Conservation (phyloP, 1,140 invertebrate genomes). For the Leptoteleia sp. region DNA sequence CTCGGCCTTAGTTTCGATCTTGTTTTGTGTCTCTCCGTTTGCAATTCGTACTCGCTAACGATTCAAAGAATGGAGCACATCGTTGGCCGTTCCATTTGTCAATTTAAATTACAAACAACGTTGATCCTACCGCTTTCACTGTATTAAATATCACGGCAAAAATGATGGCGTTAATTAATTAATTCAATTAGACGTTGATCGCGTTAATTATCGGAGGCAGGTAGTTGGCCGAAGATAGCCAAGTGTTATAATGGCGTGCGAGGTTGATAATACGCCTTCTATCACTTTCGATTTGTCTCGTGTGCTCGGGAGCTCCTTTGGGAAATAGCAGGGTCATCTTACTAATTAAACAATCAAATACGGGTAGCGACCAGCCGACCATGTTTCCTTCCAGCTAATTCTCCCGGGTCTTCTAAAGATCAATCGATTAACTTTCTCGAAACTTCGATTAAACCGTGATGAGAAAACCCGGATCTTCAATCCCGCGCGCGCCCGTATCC, state of each 20-base stretch:
- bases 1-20: conserved; percentile 61
- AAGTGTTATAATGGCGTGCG: conserved; percentile 61
- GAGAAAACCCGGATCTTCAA: conserved; percentile 65
- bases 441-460: conserved; percentile 76
- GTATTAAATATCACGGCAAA: neutral
- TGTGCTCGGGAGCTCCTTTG: conserved; percentile 68
- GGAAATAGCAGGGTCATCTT: conserved; percentile 78
- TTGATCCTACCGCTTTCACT: neutral
- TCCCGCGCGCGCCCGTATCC: conserved; percentile 58
- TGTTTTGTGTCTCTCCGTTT: conserved; percentile 57
- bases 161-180: conserved; percentile 11
- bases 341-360: conserved; percentile 83
- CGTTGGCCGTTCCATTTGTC: conserved; percentile 12
- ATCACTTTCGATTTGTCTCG: conserved; percentile 68
- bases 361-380: conserved; percentile 73
- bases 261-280: conserved; percentile 64
- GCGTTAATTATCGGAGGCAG: conserved; percentile 45
- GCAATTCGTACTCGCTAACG: conserved; percentile 53
- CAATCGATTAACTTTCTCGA: conserved; percentile 76
- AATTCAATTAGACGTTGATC: conserved; percentile 36
- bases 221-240: conserved; percentile 34
- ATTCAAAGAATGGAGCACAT: conserved; percentile 58
- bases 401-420: conserved; percentile 74
- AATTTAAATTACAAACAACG: conserved; percentile 28
- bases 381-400: conserved; percentile 69